phyloP scores from a whole-genome alignment of 1,140 invertebrate genomes.

The Hirudo medicinalis region DNA sequence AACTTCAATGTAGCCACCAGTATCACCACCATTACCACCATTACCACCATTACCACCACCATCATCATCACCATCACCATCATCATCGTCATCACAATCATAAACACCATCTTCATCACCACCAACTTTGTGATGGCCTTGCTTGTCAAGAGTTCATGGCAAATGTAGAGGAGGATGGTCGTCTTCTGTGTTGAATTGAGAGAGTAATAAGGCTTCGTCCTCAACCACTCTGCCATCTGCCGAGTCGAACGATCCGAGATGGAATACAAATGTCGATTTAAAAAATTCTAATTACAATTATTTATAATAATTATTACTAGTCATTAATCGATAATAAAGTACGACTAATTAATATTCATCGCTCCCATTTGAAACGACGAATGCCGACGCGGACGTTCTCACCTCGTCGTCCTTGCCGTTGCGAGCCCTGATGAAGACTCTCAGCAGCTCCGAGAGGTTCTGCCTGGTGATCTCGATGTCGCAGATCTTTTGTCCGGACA shows the following conservation, averaged over 20 bases:
- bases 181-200: conserved; percentile 72
- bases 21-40: not conserved
- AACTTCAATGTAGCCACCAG: not conserved
- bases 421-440: conserved; percentile 69
- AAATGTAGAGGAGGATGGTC: conserved; percentile 72
- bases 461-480: conserved; percentile 79
- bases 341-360: not conserved
- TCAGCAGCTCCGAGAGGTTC: conserved; percentile 77
- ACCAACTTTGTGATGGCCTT: conserved; percentile 57
- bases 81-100: not conserved
- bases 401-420: conserved; percentile 35
- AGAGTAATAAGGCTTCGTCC: conserved; percentile 66
- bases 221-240: conserved; percentile 52
- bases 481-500: conserved; percentile 72
- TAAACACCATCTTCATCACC: not conserved
- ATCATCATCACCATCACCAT: not conserved
- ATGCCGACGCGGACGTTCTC: not conserved
- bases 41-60: not conserved
- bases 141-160: conserved; percentile 83
- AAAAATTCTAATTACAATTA: no score
- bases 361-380: not conserved
- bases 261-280: no score
- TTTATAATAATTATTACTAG: no score
- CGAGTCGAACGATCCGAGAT: not conserved
- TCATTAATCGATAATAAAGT: no score